A percentile compares a stretch with the other conserved stretches of the same genome.
Evolutionary conservation across 2,797 vertebrate species (phyloP).

Genomic region (Cheirogaleus major): DNA sequence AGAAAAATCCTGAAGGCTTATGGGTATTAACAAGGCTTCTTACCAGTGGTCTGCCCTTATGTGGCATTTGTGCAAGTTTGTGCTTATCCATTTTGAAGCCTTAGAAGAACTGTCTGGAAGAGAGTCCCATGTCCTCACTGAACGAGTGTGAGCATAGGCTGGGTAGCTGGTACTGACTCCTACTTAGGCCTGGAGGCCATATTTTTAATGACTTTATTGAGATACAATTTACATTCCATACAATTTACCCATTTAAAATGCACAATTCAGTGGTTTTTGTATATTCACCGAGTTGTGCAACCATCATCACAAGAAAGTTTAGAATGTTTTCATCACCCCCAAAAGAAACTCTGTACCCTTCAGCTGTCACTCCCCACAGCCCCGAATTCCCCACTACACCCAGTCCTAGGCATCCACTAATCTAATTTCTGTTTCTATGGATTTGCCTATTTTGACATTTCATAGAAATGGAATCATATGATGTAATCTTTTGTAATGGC

Average conservation of each 20-base stretch:
- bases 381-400: neutral
- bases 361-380: neutral
- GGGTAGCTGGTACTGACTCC: neutral
- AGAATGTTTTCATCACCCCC: slow-evolving; percentile 31
- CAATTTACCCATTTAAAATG: slow-evolving; percentile 8
- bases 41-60: neutral
- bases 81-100: neutral
- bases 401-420: neutral
- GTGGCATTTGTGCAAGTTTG: slow-evolving; percentile 11
- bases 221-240: neutral
- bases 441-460: slow-evolving; percentile 23
- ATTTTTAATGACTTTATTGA: slow-evolving; percentile 22
- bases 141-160: neutral
- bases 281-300: neutral
- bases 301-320: neutral
- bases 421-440: slow-evolving; percentile 39
- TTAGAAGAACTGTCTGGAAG: slow-evolving; percentile 26
- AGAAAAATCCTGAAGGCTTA: neutral
- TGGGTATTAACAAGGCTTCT: slow-evolving; percentile 23
- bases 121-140: neutral
- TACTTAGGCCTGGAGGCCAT: neutral
- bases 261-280: slow-evolving; percentile 3
- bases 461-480: neutral
- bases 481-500: neutral
- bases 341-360: neutral